Conservation (phyloP, 1,140 invertebrate genomes). For the Triops cancriformis region DNA sequence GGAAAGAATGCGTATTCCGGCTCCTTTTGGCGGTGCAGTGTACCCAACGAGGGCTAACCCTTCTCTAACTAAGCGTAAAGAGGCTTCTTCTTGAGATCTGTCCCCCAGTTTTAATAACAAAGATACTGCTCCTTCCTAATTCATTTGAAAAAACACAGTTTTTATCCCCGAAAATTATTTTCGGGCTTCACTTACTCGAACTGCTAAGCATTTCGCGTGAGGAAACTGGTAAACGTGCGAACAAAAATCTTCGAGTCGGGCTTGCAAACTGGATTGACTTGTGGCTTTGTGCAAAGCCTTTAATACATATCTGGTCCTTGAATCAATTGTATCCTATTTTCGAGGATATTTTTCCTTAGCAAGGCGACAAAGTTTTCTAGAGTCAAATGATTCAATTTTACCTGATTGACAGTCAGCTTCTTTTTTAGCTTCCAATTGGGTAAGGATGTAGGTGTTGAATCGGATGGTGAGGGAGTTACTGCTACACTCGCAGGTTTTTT, state of each 20-base stretch:
- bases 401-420: not conserved
- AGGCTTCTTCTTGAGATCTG: conserved; percentile 38
- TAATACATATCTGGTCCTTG: conserved; percentile 58
- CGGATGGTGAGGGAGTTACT: not conserved
- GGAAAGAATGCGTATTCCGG: conserved; percentile 70
- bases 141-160: conserved; percentile 31
- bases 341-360: not conserved
- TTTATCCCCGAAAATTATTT: conserved; percentile 17
- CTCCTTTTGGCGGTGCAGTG: conserved; percentile 54
- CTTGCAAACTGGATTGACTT: conserved; percentile 48
- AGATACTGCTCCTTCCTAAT: conserved; percentile 53
- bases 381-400: not conserved
- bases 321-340: conserved; percentile 40
- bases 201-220: conserved; percentile 57
- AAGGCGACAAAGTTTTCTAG: too few relatives aligned
- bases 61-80: conserved; percentile 45
- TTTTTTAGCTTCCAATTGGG: conserved; percentile 22
- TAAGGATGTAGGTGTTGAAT: not conserved
- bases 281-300: conserved; percentile 51
- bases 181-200: conserved; percentile 47
- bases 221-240: conserved; percentile 61
- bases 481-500: not conserved
- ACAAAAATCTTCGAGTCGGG: conserved; percentile 56
- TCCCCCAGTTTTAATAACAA: conserved; percentile 47
- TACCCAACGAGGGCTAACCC: conserved; percentile 66